A percentile compares a stretch with the other conserved stretches of the same genome.
phyloP scores from a whole-genome alignment of 2,888 invertebrate genomes.

The Tetramorium bicarinatum region DNA sequence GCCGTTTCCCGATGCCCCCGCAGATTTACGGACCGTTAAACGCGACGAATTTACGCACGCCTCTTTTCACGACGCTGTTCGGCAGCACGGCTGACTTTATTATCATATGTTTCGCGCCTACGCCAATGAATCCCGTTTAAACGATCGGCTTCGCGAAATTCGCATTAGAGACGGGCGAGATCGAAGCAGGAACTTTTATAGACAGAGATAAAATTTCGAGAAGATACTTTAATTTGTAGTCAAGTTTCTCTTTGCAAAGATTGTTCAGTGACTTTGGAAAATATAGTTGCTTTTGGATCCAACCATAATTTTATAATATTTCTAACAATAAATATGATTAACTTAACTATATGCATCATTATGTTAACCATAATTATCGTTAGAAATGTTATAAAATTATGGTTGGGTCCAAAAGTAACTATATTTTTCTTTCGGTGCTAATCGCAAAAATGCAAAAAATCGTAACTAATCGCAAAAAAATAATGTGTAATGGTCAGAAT shows the following conservation, averaged over 20 bases:
- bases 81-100: slow-evolving; percentile 62
- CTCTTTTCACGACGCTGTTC: slow-evolving; percentile 65
- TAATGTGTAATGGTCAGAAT: neutral
- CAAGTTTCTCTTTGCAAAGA: neutral
- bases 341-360: too few species aligned
- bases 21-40: slow-evolving; percentile 76
- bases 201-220: neutral
- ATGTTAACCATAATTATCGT: too few species aligned
- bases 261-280: neutral
- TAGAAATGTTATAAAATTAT: too few species aligned
- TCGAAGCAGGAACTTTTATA: neutral
- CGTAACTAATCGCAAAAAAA: neutral
- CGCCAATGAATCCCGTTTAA: slow-evolving; percentile 47
- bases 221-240: neutral
- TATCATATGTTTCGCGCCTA: slow-evolving; percentile 64
- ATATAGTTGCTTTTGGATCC: too few species aligned
- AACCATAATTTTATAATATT: too few species aligned
- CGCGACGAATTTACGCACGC: slow-evolving; percentile 69
- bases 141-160: neutral
- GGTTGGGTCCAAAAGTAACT: too few species aligned
- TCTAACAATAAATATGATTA: too few species aligned
- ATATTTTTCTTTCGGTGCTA: neutral
- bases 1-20: slow-evolving; percentile 67
- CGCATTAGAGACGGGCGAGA: too few species aligned
- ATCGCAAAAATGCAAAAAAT: neutral